Evolutionary conservation across 2,797 vertebrate species (phyloP).

Genomic region (Phrynocephalus forsythii): DNA sequence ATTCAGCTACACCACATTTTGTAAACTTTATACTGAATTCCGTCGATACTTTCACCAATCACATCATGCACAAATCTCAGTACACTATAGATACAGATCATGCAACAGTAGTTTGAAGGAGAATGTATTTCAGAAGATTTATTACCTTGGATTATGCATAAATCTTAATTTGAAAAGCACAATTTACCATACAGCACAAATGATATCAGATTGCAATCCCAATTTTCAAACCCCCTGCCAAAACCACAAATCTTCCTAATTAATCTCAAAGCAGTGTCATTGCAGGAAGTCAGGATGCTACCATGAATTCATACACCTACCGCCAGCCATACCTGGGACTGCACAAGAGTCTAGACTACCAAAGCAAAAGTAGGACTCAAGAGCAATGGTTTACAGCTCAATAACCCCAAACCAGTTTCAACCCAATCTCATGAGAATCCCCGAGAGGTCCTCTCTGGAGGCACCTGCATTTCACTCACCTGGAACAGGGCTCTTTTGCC

Average conservation of each 20-base stretch:
- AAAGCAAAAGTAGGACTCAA: not conserved
- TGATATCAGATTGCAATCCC: slow-evolving; percentile 36
- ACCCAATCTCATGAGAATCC: not conserved
- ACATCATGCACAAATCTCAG: slow-evolving; percentile 17
- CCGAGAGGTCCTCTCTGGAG: too few relatives aligned
- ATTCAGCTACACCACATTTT: slow-evolving; percentile 29
- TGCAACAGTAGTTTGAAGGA: not conserved
- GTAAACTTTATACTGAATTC: slow-evolving; percentile 38
- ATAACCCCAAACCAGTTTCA: not conserved
- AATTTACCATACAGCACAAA: slow-evolving; percentile 68
- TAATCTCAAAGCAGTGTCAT: not conserved
- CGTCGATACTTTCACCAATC: slow-evolving; percentile 10
- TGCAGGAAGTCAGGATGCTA: not conserved
- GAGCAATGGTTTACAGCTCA: not conserved
- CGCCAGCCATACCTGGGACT: not conserved
- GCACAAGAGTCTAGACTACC: too few relatives aligned
- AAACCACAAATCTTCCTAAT: slow-evolving; percentile 23
- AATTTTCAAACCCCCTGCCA: slow-evolving; percentile 56
- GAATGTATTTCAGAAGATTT: not conserved
- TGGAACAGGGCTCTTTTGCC: too few relatives aligned
- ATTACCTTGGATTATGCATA: not conserved
- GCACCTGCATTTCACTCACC: too few relatives aligned
- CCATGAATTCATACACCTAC: not conserved
- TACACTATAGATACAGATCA: not conserved
- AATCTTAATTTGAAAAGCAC: slow-evolving; percentile 34